phyloP scores from a whole-genome alignment of 2,113 vertebrate genomes.

The Phalacrocorax brasilianus region DNA sequence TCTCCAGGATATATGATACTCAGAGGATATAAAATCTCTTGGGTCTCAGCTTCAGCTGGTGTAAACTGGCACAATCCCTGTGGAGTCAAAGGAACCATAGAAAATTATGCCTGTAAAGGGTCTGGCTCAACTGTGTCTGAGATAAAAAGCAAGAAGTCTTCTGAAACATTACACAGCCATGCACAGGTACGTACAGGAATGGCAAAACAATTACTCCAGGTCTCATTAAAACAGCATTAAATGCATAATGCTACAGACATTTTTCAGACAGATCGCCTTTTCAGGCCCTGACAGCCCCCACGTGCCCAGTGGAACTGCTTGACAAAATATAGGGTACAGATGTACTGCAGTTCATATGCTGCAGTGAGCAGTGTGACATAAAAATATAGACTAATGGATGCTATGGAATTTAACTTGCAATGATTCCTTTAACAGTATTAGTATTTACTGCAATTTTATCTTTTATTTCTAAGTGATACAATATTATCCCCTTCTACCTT shows the following conservation, averaged over 20 bases:
- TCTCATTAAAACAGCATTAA: conserved; percentile 4
- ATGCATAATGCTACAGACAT: not conserved
- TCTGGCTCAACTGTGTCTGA: not conserved
- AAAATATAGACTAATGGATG: not conserved
- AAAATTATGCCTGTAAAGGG: not conserved
- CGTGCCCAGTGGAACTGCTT: not conserved
- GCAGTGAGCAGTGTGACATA: not conserved
- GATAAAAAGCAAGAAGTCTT: not conserved
- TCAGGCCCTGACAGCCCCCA: not conserved
- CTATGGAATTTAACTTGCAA: not conserved
- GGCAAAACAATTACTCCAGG: not conserved
- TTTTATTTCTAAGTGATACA: not conserved
- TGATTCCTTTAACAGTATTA: not conserved
- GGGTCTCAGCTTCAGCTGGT: not conserved
- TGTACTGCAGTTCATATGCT: not conserved
- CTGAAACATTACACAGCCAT: not conserved
- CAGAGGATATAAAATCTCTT: not conserved
- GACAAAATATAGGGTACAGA: not conserved
- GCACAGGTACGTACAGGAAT: not conserved
- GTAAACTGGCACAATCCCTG: not conserved
- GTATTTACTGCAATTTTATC: not conserved
- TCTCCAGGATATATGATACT: not conserved
- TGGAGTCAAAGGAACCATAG: not conserved
- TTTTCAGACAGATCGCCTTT: not conserved
- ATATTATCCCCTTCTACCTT: not conserved